These are phyloP conservation scores for Xiphophorus couchianus DNA, from an alignment of 2,113 vertebrate genomes.

Conservation along the genomic window DNA sequence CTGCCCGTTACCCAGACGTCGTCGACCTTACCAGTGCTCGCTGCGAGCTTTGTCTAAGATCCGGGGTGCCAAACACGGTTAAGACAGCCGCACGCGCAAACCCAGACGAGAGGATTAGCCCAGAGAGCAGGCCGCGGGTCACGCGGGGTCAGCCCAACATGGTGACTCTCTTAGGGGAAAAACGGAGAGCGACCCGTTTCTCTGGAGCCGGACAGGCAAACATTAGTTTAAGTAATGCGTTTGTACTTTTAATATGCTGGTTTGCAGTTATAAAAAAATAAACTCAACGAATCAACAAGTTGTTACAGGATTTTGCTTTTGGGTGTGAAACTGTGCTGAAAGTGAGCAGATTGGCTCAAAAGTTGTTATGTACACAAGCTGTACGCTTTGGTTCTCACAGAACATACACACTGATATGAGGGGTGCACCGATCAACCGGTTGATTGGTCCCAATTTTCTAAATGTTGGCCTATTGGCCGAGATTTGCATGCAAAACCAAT, in stretches of 20 bases:
- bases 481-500: too few species aligned
- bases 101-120: slow-evolving; percentile 59
- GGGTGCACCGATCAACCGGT: too few species aligned
- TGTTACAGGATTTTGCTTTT: not conserved
- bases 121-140: slow-evolving; percentile 57
- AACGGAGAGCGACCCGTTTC: slow-evolving; percentile 36
- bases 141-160: slow-evolving; percentile 62
- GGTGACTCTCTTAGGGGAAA: slow-evolving; percentile 64
- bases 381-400: too few species aligned
- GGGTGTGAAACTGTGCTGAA: not conserved
- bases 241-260: not conserved
- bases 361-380: too few species aligned
- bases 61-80: slow-evolving; percentile 23
- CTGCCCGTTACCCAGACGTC: slow-evolving; percentile 1
- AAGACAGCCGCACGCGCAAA: slow-evolving; percentile 7
- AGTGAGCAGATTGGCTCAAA: too few species aligned
- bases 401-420: too few species aligned
- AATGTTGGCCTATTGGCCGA: too few species aligned
- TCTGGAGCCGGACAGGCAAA: slow-evolving; percentile 14
- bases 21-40: slow-evolving; percentile 33
- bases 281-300: not conserved
- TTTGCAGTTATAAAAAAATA: not conserved
- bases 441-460: too few species aligned
- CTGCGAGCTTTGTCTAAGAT: slow-evolving; percentile 50
- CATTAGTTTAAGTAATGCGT: not conserved